These are phyloP conservation scores for Microctenopoma lineatum DNA, from an alignment of 2,797 vertebrate species.

Conservation along the genomic window DNA sequence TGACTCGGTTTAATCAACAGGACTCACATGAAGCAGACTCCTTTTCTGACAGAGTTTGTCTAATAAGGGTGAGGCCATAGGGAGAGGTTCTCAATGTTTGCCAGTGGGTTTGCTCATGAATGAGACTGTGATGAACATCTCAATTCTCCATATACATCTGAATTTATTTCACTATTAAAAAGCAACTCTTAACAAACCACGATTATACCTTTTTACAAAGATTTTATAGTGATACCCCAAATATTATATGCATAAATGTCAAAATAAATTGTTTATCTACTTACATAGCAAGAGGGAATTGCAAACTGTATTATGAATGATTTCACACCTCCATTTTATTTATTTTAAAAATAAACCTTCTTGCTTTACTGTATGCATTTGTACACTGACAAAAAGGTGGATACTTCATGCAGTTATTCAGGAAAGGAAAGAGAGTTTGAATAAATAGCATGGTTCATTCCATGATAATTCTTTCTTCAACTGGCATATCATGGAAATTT, in stretches of 20 bases:
- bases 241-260: not conserved
- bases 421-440: conserved; percentile 69
- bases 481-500: conserved; percentile 90
- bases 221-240: not conserved
- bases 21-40: conserved; percentile 67
- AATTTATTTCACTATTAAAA: conserved; percentile 51
- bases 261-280: not conserved
- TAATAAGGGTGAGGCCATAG: conserved; percentile 77
- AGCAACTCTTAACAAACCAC: conserved; percentile 17
- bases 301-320: conserved; percentile 35
- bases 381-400: conserved; percentile 63
- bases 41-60: conserved; percentile 76
- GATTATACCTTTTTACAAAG: too few species aligned
- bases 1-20: conserved; percentile 73
- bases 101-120: conserved; percentile 77
- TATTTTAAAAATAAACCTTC: conserved; percentile 58
- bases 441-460: conserved; percentile 81
- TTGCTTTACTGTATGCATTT: conserved; percentile 68
- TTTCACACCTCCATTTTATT: conserved; percentile 34
- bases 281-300: conserved; percentile 19
- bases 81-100: conserved; percentile 81
- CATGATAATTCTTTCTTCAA: conserved; percentile 86
- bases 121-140: conserved; percentile 75
- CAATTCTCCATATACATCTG: conserved; percentile 67
- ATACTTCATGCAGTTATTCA: conserved; percentile 71